These are phyloP conservation scores for Limosa lapponica DNA, from an alignment of 2,797 vertebrate genomes.

Conservation along the genomic window DNA sequence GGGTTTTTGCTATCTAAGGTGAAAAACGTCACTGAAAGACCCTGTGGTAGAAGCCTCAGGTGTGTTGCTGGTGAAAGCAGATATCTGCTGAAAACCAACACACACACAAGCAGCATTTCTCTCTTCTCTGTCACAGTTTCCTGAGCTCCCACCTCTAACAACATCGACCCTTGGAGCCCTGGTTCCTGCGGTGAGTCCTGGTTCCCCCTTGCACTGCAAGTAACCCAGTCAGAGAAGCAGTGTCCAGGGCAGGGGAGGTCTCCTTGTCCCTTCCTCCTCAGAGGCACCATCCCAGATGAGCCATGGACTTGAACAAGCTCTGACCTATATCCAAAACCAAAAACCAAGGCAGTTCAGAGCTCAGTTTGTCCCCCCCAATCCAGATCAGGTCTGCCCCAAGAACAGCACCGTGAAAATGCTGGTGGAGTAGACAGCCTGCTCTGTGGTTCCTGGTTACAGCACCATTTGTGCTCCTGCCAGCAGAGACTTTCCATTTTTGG, in stretches of 20 bases:
- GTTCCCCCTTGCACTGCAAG: background rate
- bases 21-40: rapidly evolving
- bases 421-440: rapidly evolving
- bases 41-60: rapidly evolving
- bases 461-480: background rate
- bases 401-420: background rate
- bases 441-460: background rate
- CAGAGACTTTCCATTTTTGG: background rate
- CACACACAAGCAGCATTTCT: rapidly evolving
- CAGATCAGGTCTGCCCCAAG: background rate
- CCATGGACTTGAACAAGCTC: background rate
- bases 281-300: too few relatives aligned
- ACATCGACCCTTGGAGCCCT: conserved; percentile 66
- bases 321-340: too few relatives aligned
- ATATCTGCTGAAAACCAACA: background rate
- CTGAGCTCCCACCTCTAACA: conserved; percentile 73
- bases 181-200: conserved; percentile 66
- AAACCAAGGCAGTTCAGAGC: rapidly evolving
- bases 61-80: background rate
- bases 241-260: rapidly evolving
- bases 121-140: conserved; percentile 50
- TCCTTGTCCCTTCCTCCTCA: background rate
- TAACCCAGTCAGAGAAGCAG: rapidly evolving
- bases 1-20: background rate
- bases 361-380: background rate